Conservation (phyloP, 2,797 vertebrate species). For the Onychomys leucogaster region DNA sequence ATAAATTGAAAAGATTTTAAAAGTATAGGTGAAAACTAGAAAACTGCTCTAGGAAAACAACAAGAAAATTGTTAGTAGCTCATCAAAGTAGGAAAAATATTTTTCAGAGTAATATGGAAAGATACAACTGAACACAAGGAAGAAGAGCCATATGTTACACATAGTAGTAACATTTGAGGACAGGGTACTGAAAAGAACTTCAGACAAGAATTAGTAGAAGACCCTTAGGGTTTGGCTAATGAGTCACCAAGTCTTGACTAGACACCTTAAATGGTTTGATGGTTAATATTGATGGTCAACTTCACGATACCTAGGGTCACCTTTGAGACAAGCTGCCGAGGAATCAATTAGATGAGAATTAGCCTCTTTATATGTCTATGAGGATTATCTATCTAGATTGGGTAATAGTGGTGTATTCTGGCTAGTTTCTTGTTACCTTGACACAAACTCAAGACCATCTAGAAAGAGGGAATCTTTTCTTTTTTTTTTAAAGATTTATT, state of each 20-base stretch:
- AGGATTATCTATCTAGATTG: background rate
- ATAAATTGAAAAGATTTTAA: background rate
- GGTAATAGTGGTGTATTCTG: background rate
- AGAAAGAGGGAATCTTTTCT: background rate
- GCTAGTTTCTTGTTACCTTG: background rate
- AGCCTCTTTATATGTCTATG: background rate
- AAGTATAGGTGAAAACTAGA: background rate
- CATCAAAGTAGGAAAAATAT: background rate
- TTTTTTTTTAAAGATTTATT: too few relatives aligned
- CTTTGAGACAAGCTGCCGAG: background rate
- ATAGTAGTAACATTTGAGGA: constrained; percentile 29
- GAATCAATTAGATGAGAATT: background rate
- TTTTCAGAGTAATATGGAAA: constrained; percentile 37
- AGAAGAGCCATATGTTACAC: constrained; percentile 15
- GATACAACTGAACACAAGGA: constrained; percentile 45
- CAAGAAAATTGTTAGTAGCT: background rate
- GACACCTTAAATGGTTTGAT: constrained; percentile 32
- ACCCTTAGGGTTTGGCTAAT: background rate
- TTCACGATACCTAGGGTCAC: background rate
- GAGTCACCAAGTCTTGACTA: constrained; percentile 24
- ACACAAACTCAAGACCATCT: background rate
- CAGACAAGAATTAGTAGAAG: constrained; percentile 31
- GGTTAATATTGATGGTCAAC: too few relatives aligned
- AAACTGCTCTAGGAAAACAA: background rate
- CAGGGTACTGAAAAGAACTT: background rate